Evolutionary conservation across 2,113 vertebrate genomes (phyloP).

Genomic region (Nestor notabilis): DNA sequence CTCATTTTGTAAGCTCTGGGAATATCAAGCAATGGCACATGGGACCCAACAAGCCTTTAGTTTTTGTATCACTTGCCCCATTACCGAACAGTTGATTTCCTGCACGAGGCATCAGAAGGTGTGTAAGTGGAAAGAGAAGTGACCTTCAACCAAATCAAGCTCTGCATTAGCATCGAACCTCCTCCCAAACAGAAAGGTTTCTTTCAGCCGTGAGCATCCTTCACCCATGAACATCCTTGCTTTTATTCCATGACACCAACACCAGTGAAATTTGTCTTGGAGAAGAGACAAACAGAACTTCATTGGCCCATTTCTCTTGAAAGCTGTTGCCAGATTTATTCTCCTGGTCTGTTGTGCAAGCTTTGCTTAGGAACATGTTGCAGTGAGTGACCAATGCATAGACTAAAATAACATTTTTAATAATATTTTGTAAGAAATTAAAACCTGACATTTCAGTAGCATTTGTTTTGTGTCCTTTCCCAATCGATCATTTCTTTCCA

Average conservation of each 20-base stretch:
- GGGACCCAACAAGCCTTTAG: background rate
- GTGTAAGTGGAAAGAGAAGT: background rate
- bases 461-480: background rate
- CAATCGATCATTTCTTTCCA: background rate
- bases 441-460: background rate
- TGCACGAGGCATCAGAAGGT: background rate
- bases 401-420: background rate
- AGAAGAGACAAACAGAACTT: background rate
- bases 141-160: background rate
- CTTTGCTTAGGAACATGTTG: background rate
- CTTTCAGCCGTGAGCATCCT: background rate
- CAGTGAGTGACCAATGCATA: background rate
- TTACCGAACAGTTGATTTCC: background rate
- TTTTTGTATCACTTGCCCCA: background rate
- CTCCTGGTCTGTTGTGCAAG: background rate
- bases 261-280: background rate
- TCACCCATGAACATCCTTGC: background rate
- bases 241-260: background rate
- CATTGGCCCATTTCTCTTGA: background rate
- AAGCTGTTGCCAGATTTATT: background rate
- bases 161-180: background rate
- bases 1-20: background rate
- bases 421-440: background rate
- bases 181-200: background rate
- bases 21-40: background rate